Evolutionary conservation across 2,113 vertebrate genomes (phyloP), one percentile per base, ranked within the genome.

Genomic region (Tachycineta bicolor): DNA sequence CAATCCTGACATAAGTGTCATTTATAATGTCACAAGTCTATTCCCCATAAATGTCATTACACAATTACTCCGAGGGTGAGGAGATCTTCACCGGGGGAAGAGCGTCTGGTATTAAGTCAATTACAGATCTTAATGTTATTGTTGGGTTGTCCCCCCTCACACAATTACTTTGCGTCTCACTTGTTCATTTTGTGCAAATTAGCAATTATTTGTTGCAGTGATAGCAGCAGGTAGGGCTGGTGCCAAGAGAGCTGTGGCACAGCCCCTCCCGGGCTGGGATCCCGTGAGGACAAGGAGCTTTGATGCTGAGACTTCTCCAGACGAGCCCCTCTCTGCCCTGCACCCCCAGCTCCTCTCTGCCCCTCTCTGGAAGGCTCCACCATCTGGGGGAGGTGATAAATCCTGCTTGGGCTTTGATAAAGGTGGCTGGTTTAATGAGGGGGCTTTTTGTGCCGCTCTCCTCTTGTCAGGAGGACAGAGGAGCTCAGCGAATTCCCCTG

Each of bases 1-100:
- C 98, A 97, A 90, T 96, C 94, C 96, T 98, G 97, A 97, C 97
- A 96, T 83, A 89, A 96, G 95, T 97, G 97, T 98, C 98, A 98
- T 97, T 98, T 97, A 96, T 97, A 98, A 98, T 98, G 97, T 97
- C 97, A 97, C 97, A 97, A 98, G 96, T 98, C 98, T 98, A 97
- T 97, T 97, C 96, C 94, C 89, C 96, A 96, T 89, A 98, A 98
- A 96, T 97, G 97, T 97, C 98, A 98, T 98, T 97, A 98, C 97
- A 97, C 97, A 98, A 98, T 98, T 97, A 97, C 47, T 74, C 46
- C 16, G 88, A 90, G 93, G 95, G 96, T 58, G 94, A 89, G 82
- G 76, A 52, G 93, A 92, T 86, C 70, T 91, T 92, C 78, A 49
- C 80, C 79, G 62, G 83, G 91, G 89, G 70, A 46, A 80, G 85